Conservation (phyloP, 2,113 vertebrate genomes). For the Proteles cristata region DNA sequence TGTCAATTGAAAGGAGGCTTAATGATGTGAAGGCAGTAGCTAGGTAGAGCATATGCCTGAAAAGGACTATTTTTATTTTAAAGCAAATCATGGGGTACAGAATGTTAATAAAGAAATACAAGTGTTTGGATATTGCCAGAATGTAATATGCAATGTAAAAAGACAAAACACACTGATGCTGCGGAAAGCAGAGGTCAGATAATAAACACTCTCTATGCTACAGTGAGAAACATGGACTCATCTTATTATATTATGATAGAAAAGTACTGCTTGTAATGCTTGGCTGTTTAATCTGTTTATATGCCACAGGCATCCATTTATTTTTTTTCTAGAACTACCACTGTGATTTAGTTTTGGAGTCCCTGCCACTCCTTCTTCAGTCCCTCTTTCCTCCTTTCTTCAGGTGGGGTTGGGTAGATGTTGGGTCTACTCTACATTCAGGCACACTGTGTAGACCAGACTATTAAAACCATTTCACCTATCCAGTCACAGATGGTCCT, state of each 20-base stretch:
- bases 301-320: neutral
- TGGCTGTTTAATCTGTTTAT: neutral
- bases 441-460: neutral
- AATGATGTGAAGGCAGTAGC: neutral
- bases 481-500: neutral
- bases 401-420: neutral
- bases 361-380: neutral
- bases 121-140: neutral
- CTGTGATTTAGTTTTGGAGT: neutral
- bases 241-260: neutral
- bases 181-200: neutral
- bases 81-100: neutral
- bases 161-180: neutral
- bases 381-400: neutral
- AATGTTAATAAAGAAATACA: neutral
- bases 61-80: slow-evolving; percentile 5
- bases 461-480: neutral
- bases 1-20: neutral
- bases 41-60: neutral
- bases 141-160: neutral
- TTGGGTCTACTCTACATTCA: neutral
- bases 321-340: neutral
- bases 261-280: neutral
- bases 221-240: neutral
- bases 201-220: neutral